Conservation (phyloP, 2,888 invertebrate genomes). For the Tipula unca region DNA sequence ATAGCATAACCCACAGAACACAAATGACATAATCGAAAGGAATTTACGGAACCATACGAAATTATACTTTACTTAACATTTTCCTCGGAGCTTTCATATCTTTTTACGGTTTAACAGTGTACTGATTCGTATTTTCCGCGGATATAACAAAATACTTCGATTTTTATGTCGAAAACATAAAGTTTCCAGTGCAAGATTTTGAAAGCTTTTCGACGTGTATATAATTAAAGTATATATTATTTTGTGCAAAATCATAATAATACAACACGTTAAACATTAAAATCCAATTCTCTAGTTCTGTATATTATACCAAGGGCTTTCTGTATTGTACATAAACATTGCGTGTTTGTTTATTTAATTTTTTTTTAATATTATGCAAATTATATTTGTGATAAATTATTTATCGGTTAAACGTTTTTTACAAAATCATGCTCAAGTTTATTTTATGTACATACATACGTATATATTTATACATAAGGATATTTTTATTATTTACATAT, state of each 20-base stretch:
- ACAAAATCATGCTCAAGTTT: neutral
- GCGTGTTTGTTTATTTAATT: neutral
- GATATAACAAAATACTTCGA: no score
- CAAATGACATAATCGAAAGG: no score
- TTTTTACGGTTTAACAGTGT: no score
- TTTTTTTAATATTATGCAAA: neutral
- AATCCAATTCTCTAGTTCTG: neutral
- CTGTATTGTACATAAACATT: neutral
- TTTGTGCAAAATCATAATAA: neutral
- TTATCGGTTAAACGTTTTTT: conserved; percentile 14
- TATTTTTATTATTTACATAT: neutral
- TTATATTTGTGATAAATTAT: conserved; percentile 14
- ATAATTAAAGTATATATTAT: neutral
- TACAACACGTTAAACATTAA: neutral
- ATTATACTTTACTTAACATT: no score
- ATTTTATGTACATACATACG: neutral
- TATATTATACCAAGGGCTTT: neutral
- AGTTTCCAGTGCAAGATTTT: neutral
- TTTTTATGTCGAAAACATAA: no score
- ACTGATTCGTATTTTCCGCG: no score
- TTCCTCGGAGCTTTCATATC: no score
- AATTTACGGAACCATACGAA: no score
- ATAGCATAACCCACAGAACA: no score
- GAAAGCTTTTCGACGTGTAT: neutral
- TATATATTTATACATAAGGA: neutral